Evolutionary conservation across 2,888 invertebrate species (phyloP), one percentile per base, ranked within the genome.

Genomic region (Andrena dorsata): DNA sequence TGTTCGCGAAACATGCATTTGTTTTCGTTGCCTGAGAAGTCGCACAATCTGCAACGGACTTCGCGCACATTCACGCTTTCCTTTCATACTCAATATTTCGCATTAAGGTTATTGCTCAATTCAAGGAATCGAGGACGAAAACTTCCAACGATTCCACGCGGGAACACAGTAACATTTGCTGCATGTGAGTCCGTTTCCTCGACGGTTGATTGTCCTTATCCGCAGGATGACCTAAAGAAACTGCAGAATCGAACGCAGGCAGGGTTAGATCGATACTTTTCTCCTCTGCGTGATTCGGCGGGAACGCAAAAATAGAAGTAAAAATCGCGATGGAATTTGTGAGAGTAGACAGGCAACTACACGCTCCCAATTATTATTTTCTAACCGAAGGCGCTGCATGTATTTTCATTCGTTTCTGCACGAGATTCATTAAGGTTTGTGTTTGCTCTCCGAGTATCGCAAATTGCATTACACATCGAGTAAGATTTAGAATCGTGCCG

Each of bases 121-220:
- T 47, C 23, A 10, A 30, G 28, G 63, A 79, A 80, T 77, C 80
- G 72, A 6, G 66, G 66, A 16, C 65, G 49, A 72, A 56, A 53
- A 68, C 23, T 32, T 8, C 10, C 16, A 63, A 32, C n/a, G 47
- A 49, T 10, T 30, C 30, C 7, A 4, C 32, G 56, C 23, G 2
- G 8, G 32, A 28, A 28, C 66, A 1, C 28, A 16, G 10, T 51
- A 41, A 20, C 47, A 35, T 51, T 65, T 56, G n/a, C 49, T 2
- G 8, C 32, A 26, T 35, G 68, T 69, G 64, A 80, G 73, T 70
- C 41, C 58, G 13, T 73, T 81, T 76, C 75, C 65, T 60, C 53
- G 20, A 51, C 60, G 23, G 28, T 20, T 51, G 76, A 70, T 76
- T 70, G 58, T 41, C 35, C 58, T 73, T 56, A 68, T 74, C 73